These are phyloP conservation scores for Conus ventricosus DNA, from an alignment of 1,140 invertebrate species.

Conservation along the genomic window DNA sequence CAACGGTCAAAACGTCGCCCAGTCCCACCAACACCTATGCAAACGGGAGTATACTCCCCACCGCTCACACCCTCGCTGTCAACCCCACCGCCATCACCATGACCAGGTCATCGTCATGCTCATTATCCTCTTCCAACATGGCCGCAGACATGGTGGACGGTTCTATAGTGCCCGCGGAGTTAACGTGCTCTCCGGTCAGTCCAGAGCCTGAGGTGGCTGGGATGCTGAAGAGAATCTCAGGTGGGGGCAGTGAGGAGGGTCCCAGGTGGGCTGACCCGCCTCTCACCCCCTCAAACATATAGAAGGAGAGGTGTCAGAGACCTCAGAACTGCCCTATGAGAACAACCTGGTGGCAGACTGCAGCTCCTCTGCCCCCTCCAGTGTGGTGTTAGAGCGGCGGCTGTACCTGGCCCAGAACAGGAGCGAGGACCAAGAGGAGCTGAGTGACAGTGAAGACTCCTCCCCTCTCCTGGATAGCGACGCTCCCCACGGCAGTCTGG, in stretches of 20 bases:
- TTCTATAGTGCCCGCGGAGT: not conserved
- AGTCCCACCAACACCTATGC: constrained; percentile 25
- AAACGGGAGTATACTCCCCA: constrained; percentile 19
- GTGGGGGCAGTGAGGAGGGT: constrained; percentile 28
- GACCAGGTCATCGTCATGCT: not conserved
- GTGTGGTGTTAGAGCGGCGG: constrained; percentile 46
- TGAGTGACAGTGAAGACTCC: not conserved
- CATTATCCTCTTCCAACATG: not conserved
- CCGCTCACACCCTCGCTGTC: not conserved
- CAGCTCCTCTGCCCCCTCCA: constrained; percentile 50
- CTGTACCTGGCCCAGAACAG: constrained; percentile 61
- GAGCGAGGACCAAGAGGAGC: not conserved
- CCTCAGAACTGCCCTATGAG: constrained; percentile 55
- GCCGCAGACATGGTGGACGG: not conserved
- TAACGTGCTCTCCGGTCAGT: constrained; percentile 26
- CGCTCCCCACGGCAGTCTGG: not conserved
- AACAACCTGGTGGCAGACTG: constrained; percentile 66
- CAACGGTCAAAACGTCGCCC: constrained; percentile 16
- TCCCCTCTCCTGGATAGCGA: not conserved
- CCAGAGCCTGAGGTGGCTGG: constrained; percentile 30
- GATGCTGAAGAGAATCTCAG: constrained; percentile 29
- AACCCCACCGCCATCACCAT: not conserved
- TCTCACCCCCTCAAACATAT: constrained; percentile 73
- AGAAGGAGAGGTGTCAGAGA: constrained; percentile 66
- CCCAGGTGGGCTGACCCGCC: constrained; percentile 72